phyloP scores from a whole-genome alignment of 2,797 vertebrate species.

The Acipenser oxyrinchus region DNA sequence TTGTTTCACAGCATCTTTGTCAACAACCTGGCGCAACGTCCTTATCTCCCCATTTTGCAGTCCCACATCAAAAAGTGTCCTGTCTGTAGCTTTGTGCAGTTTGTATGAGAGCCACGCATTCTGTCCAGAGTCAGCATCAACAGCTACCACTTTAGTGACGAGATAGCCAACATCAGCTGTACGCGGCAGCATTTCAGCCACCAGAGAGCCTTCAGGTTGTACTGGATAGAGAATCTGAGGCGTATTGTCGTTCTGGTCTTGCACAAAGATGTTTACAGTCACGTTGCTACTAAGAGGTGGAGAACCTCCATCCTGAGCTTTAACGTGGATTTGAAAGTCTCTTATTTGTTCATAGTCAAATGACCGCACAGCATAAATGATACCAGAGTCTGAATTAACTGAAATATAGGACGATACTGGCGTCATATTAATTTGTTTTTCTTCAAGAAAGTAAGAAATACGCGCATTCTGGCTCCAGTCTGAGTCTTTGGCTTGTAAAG shows the following conservation, averaged over 20 bases:
- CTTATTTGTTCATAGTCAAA: slow-evolving; percentile 60
- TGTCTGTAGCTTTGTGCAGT: slow-evolving; percentile 36
- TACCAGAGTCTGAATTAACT: slow-evolving; percentile 53
- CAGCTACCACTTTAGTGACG: slow-evolving; percentile 51
- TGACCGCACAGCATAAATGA: slow-evolving; percentile 44
- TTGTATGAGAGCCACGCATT: slow-evolving; percentile 44
- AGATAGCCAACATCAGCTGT: slow-evolving; percentile 52
- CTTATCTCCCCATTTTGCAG: slow-evolving; percentile 37
- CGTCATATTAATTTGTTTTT: slow-evolving; percentile 42
- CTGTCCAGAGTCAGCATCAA: slow-evolving; percentile 50
- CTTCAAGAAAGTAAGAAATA: slow-evolving; percentile 55
- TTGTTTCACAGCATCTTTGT: slow-evolving; percentile 48
- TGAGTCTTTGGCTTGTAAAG: slow-evolving; percentile 48
- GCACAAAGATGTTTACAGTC: slow-evolving; percentile 40
- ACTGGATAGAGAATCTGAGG: slow-evolving; percentile 44
- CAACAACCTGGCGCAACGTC: slow-evolving; percentile 42
- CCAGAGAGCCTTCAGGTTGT: slow-evolving; percentile 40
- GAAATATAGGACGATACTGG: slow-evolving; percentile 47
- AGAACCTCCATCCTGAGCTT: slow-evolving; percentile 55
- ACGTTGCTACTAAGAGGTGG: slow-evolving; percentile 40
- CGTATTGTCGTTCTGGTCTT: slow-evolving; percentile 46
- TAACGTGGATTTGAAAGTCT: slow-evolving; percentile 42
- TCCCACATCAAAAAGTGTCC: slow-evolving; percentile 32
- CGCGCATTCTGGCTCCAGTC: slow-evolving; percentile 54
- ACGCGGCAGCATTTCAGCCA: slow-evolving; percentile 62